Evolutionary conservation across 2,113 vertebrate genomes (phyloP).

Genomic region (Rhinolophus ferrumequinum): DNA sequence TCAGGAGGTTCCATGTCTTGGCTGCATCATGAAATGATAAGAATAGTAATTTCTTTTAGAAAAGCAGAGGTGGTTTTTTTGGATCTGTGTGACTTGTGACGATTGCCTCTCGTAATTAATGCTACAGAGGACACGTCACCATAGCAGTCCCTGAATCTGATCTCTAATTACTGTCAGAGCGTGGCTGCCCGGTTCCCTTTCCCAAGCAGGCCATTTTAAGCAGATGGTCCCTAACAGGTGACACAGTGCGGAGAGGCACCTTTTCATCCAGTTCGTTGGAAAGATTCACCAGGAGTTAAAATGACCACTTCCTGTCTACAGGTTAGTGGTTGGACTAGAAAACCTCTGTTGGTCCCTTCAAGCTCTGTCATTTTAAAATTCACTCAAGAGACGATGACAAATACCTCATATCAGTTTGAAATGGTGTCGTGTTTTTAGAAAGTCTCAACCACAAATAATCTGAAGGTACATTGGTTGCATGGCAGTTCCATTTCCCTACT

Average conservation of each 20-base stretch:
- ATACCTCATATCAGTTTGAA: neutral
- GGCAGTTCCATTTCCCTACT: neutral
- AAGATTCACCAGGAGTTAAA: neutral
- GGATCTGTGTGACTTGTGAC: neutral
- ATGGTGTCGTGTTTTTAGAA: neutral
- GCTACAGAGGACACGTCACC: neutral
- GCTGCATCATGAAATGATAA: neutral
- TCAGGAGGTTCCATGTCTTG: neutral
- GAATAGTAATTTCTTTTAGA: neutral
- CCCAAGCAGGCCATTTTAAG: neutral
- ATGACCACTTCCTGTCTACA: neutral
- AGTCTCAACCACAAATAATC: neutral
- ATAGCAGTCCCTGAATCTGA: neutral
- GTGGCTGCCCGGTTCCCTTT: neutral
- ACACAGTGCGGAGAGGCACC: neutral
- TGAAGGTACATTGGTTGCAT: neutral
- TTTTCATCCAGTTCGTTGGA: neutral
- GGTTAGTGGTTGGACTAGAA: neutral
- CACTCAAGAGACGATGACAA: neutral
- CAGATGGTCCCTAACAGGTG: neutral
- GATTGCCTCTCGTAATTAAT: neutral
- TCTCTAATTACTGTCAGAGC: neutral
- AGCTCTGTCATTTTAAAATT: neutral
- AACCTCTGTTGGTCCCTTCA: neutral
- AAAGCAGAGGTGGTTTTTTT: neutral